Evolutionary conservation across 2,888 invertebrate genomes (phyloP).

Genomic region (Philopedon plagiatum): DNA sequence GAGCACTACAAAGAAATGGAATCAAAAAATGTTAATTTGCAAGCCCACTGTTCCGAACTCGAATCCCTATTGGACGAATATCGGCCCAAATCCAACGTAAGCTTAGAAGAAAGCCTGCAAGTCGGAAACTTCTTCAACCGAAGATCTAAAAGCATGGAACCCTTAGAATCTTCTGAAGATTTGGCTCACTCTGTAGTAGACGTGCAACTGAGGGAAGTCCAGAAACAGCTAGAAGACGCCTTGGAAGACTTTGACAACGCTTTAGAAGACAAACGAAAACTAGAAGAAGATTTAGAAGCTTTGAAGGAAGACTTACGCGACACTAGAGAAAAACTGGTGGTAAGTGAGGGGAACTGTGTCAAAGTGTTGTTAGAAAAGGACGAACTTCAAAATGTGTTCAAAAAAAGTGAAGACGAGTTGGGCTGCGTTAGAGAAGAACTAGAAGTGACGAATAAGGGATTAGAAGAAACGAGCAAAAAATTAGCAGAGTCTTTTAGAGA

Average conservation of each 20-base stretch:
- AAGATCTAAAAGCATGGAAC: slow-evolving; percentile 50
- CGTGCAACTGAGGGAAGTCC: slow-evolving; percentile 65
- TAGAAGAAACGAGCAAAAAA: background rate
- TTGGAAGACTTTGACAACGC: slow-evolving; percentile 25
- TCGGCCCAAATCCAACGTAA: slow-evolving; percentile 54
- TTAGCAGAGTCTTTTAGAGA: background rate
- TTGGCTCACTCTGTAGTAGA: slow-evolving; percentile 67
- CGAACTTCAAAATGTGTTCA: background rate
- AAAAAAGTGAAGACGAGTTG: background rate
- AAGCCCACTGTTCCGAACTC: slow-evolving; percentile 62
- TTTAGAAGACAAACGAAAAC: slow-evolving; percentile 27
- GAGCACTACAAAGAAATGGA: slow-evolving; percentile 59
- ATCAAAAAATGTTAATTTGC: slow-evolving; percentile 58
- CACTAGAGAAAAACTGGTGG: background rate
- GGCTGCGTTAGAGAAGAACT: background rate
- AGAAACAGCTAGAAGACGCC: slow-evolving; percentile 59
- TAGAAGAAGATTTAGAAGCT: slow-evolving; percentile 18
- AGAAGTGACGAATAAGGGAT: background rate
- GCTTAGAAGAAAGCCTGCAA: slow-evolving; percentile 42
- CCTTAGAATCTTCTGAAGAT: slow-evolving; percentile 58
- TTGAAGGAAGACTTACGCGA: background rate
- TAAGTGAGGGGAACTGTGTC: background rate
- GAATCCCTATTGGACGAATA: slow-evolving; percentile 69
- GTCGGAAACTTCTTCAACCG: slow-evolving; percentile 49
- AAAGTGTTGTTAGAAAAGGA: background rate